These are phyloP conservation scores for Apotomis betuletana DNA, from an alignment of 2,888 invertebrate species.

Conservation along the genomic window DNA sequence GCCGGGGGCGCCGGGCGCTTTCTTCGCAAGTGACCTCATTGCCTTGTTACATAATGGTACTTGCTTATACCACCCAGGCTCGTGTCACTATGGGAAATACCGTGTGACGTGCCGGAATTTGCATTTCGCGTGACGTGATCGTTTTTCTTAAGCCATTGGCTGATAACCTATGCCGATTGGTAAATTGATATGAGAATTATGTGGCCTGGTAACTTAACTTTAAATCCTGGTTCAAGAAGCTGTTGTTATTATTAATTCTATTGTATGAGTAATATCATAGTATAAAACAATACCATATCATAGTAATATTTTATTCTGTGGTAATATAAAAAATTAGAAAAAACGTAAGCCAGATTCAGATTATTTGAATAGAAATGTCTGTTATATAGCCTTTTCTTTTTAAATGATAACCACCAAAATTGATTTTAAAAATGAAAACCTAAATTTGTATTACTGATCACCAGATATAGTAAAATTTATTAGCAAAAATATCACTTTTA, in stretches of 20 bases:
- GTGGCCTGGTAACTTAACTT: not conserved
- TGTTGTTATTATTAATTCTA: not conserved
- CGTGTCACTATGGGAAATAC: conserved; percentile 46
- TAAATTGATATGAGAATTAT: conserved; percentile 22
- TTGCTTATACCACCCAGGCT: conserved; percentile 33
- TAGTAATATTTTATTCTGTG: too few species aligned
- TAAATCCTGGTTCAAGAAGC: not conserved
- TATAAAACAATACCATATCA: too few species aligned
- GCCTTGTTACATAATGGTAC: conserved; percentile 43
- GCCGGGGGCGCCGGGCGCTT: conserved; percentile 46
- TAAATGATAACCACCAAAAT: too few species aligned
- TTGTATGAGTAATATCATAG: too few species aligned
- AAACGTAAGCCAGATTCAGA: too few species aligned
- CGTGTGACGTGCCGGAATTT: conserved; percentile 36
- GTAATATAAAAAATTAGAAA: too few species aligned
- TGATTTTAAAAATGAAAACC: too few species aligned
- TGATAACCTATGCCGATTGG: conserved; percentile 25
- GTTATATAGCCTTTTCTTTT: too few species aligned
- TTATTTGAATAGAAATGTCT: too few species aligned
- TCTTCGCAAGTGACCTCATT: conserved; percentile 60
- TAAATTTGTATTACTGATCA: too few species aligned
- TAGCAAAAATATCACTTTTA: too few species aligned
- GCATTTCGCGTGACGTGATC: conserved; percentile 33
- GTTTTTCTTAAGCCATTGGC: conserved; percentile 28
- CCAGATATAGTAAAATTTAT: too few species aligned